Conservation (phyloP, 2,888 invertebrate species). For the Athalia cordata region DNA sequence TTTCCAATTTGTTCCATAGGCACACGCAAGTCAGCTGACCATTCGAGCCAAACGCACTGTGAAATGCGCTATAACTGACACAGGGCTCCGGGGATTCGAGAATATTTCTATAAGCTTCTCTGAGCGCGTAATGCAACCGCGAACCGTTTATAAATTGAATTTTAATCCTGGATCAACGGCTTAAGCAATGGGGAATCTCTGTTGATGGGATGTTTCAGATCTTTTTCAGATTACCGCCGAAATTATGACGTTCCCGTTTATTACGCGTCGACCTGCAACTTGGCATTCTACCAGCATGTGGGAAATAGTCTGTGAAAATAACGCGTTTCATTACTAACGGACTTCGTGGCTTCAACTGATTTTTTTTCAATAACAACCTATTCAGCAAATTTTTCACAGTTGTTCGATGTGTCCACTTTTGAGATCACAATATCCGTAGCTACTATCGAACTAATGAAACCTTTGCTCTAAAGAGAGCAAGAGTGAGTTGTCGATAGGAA, state of each 20-base stretch:
- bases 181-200: slow-evolving; percentile 63
- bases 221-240: slow-evolving; percentile 55
- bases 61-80: slow-evolving; percentile 61
- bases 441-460: no score
- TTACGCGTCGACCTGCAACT: not conserved
- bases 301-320: no score
- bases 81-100: slow-evolving; percentile 56
- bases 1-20: not conserved
- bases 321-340: no score
- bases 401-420: no score
- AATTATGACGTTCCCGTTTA: not conserved
- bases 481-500: no score
- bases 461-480: no score
- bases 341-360: no score
- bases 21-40: slow-evolving; percentile 35
- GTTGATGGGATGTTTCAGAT: slow-evolving; percentile 57
- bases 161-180: slow-evolving; percentile 65
- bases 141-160: slow-evolving; percentile 68
- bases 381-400: no score
- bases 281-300: no score
- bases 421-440: no score
- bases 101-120: slow-evolving; percentile 64
- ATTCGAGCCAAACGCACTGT: slow-evolving; percentile 50
- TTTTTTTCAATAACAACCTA: no score
- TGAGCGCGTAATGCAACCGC: slow-evolving; percentile 61